Base-by-base conservation (phyloP, 2,113 vertebrate species). In the Rhynchopsitta pachyrhyncha region DNA sequence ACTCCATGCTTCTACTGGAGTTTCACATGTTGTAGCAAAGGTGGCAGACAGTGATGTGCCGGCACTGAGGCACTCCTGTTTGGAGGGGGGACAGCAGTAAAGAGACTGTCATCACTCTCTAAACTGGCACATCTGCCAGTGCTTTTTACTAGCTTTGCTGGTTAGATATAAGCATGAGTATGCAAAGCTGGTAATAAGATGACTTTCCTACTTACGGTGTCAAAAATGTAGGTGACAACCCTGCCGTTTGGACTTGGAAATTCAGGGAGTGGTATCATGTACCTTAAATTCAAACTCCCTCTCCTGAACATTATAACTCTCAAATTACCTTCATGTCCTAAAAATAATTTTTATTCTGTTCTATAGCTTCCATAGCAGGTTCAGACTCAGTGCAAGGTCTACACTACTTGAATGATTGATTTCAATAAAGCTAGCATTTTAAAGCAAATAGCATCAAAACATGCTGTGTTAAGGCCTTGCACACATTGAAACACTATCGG, bases 51-150 rank as follows among this genome's bases (percentile, higher is more conserved):
- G 37, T 53, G 8, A 42, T n/a, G 19, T 62, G 52, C 70, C 0
- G 0, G 20, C 27, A 41, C 28, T 31, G 27, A 71, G 27, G 8
- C 44, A n/a, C 23, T 53, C 18, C 23, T 14, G 5, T 41, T 66
- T 50, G 33, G n/a, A 71, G 25, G 5, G 3, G 8, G 11, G 10
- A 53, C 19, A 49, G 50, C 44, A 71, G 23, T 4, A 17, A 42
- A 39, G n/a, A 37, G 9, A n/a, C 46, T 53, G 10, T 53, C n/a
- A 39, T 16, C 50, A 37, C 29, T 16, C 10, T 59, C 49, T 46
- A n/a, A 76, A 52, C 35, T 5, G 1, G 25, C 31, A 64, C 2
- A 0, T 23, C n/a, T 25, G 7, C 29, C 4, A 3, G 17, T 17
- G 24, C 10, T 63, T 83, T 60, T 67, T 59, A 29, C 15, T 53